Conservation (phyloP, 2,888 invertebrate genomes). For the Uropetala carovei region DNA sequence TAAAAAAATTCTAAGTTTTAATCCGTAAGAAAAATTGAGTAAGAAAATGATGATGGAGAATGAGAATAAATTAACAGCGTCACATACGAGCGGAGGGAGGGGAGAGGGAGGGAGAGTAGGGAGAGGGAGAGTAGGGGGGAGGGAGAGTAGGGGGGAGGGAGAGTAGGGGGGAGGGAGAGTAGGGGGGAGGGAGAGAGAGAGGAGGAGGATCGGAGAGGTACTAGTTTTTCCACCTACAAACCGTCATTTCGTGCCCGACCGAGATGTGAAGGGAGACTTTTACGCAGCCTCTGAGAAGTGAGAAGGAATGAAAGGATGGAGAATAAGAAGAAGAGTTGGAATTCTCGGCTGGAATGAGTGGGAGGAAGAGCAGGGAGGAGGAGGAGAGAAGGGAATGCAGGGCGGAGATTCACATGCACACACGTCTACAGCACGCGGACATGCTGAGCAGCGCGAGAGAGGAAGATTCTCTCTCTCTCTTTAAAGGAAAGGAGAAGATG, state of each 20-base stretch:
- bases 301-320: no score
- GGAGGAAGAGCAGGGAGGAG: not conserved
- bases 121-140: not conserved
- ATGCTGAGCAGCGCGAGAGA: conserved; percentile 14
- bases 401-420: not conserved
- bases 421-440: conserved; percentile 11
- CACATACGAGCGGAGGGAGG: no score
- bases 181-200: not conserved
- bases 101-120: no score
- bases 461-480: not conserved
- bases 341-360: not conserved
- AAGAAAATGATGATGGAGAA: no score
- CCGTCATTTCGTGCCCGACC: not conserved
- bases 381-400: not conserved
- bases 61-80: no score
- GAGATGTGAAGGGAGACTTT: not conserved
- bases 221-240: conserved; percentile 6
- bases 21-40: no score
- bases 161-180: not conserved
- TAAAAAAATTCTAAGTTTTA: no score
- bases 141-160: not conserved
- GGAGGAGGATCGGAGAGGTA: no score
- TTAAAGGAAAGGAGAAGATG: not conserved
- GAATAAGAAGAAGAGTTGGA: no score
- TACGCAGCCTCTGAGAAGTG: not conserved